Evolutionary conservation across 2,888 invertebrate genomes (phyloP), one percentile per base, ranked within the genome.

Genomic region (Drosophila pegasa): DNA sequence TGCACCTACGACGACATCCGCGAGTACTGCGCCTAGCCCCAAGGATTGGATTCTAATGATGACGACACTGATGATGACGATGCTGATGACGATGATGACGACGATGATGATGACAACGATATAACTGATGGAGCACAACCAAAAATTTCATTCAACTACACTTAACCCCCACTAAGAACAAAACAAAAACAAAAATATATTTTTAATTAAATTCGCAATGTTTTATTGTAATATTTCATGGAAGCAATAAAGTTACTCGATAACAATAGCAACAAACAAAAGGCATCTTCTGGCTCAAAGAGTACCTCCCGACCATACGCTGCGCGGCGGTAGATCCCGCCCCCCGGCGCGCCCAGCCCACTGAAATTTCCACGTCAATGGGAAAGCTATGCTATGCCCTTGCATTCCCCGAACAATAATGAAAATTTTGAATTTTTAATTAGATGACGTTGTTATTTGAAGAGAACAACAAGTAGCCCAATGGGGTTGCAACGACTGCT

Each of bases 151-250:
- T 71, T 85, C 79, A 72, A 52, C 67, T 82, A 82, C 64, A 85
- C 66, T 68, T 82, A 84, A 62, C 16, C 29, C 61, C 60, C 50
- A 37, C 59, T 22, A 12, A n/a, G n/a, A n/a, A n/a, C n/a, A n/a
- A 16, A 29, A 29, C 29, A 16, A 50, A 16, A 50, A 50, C 9
- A 60, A 48, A 54, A 58, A 68, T 61, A 55, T 65, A 78, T 57
- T 60, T 83, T 80, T 83, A 81, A 77, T 80, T 56, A 62, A 80
- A 71, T 69, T 69, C 68, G 60, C 80, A 88, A 88, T 83, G 83
- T 86, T 80, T 84, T 78, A 84, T 84, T 84, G 88, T 88, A 87
- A 88, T 83, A 80, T 84, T 84, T 87, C 69, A 84, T 78, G 85
- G 78, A 84, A 80, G 70, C 88, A 87, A 84, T 84, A 84, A 84